Base-by-base conservation (phyloP, 2,888 invertebrate genomes). In the Sylvicola cinctus region DNA sequence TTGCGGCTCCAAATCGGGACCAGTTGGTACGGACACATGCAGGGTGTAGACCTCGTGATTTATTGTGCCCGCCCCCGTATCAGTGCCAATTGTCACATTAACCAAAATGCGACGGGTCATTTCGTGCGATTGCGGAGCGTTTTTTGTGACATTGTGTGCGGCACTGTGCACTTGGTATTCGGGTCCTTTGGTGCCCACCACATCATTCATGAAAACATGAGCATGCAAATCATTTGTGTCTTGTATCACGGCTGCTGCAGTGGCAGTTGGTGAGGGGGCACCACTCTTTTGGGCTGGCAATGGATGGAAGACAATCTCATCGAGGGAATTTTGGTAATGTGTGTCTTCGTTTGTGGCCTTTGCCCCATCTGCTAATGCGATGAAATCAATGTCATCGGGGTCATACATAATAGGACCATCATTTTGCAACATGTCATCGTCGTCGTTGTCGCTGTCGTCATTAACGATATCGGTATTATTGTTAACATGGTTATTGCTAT, bases 11-110 rank as follows among this genome's bases (percentile, higher is more conserved):
- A 27, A 17, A 35, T 31, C 31, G 4, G 31, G 36, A 15, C 29
- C 61, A 35, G 73, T 73, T 8, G 84, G 84, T 36, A 85, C 73
- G 40, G 76, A 76, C 38, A 84, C 71, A 46, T 84, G 81, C 44
- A 84, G 61, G 26, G 80, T 73, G 59, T 83, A 84, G 41, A 83
- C 64, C 32, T 73, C 71, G 48, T 70, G 70, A 46, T 68, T 62
- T 39, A 60, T 54, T 23, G 60, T 60, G 35, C 60, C 57, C 30
- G 55, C 53, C 41, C 61, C 63, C 38, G 66, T 66, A 46, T 79
- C 78, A 29, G 78, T 73, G 39, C 76, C 71, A 47, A 84, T 81
- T 7, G 83, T 80, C 43, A 85, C 65, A 58, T 85, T 85, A 39
- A 85, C 75, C 43, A 81, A 61, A 45, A 84, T 71, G 46, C 75